Evolutionary conservation across 2,113 vertebrate species (phyloP).

Genomic region (Bathybates hornii): DNA sequence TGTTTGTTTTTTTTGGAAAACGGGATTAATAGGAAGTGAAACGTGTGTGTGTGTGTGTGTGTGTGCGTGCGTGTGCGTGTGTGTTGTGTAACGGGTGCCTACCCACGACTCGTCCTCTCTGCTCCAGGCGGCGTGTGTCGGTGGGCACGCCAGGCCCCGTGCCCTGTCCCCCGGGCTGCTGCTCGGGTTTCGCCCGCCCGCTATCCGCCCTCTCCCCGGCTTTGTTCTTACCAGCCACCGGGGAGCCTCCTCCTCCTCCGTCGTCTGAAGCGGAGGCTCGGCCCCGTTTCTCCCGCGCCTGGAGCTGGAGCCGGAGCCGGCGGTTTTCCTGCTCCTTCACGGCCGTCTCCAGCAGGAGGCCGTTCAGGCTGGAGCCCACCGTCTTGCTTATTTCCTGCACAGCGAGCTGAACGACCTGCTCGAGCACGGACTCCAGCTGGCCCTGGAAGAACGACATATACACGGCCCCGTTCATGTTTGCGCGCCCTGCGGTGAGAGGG

Average conservation of each 20-base stretch:
- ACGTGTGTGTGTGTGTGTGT: neutral
- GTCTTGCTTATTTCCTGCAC: slow-evolving; percentile 75
- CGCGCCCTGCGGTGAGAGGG: slow-evolving; percentile 31
- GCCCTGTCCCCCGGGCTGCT: slow-evolving; percentile 18
- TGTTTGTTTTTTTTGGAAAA: neutral
- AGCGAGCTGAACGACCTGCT: slow-evolving; percentile 77
- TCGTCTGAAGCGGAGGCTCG: neutral
- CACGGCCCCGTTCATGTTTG: slow-evolving; percentile 74
- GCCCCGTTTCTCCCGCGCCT: slow-evolving; percentile 33
- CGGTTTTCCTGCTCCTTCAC: slow-evolving; percentile 73
- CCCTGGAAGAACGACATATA: slow-evolving; percentile 80
- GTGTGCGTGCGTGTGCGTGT: neutral
- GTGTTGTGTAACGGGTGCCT: slow-evolving; percentile 15
- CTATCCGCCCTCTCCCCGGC: slow-evolving; percentile 5
- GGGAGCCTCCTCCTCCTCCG: neutral
- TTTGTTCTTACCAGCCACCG: neutral
- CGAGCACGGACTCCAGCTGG: slow-evolving; percentile 76
- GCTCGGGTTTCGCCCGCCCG: slow-evolving; percentile 49
- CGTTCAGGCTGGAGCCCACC: slow-evolving; percentile 70
- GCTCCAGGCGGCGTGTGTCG: slow-evolving; percentile 66
- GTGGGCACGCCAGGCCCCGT: neutral
- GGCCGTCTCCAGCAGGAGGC: slow-evolving; percentile 72
- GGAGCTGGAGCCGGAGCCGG: slow-evolving; percentile 60
- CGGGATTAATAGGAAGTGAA: neutral
- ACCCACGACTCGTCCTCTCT: slow-evolving; percentile 71